Conservation (phyloP, 1,140 invertebrate species). For the Homarus americanus region DNA sequence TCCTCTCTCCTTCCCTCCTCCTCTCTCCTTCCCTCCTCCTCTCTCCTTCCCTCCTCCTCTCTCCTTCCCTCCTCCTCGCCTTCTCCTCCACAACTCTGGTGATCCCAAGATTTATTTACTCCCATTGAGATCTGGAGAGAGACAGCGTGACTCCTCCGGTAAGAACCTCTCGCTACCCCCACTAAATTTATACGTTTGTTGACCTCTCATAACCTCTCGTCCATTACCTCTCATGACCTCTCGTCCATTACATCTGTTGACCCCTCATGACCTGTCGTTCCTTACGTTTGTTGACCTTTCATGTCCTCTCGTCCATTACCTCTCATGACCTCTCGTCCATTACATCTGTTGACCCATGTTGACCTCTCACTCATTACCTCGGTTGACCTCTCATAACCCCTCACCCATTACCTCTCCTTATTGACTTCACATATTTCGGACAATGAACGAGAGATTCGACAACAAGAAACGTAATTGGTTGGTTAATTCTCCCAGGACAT, state of each 20-base stretch:
- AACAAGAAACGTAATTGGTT: background rate
- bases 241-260: background rate
- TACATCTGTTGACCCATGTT: background rate
- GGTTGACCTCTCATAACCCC: constrained; percentile 8
- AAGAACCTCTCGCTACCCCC: background rate
- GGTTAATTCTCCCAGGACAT: background rate
- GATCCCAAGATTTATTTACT: background rate
- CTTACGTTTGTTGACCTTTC: constrained; percentile 11
- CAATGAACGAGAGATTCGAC: background rate
- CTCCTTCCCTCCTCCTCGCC: too few species aligned
- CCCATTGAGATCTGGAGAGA: background rate
- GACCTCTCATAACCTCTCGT: background rate
- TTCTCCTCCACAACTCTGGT: too few species aligned
- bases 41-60: too few species aligned
- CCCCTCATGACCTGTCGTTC: background rate
- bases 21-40: too few species aligned
- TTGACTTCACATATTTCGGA: too few species aligned
- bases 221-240: background rate
- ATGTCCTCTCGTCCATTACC: background rate
- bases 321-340: background rate
- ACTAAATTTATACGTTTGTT: background rate
- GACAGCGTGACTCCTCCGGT: background rate
- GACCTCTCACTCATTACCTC: background rate
- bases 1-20: too few species aligned
- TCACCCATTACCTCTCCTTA: background rate